phyloP scores from a whole-genome alignment of 2,888 invertebrate genomes.

The Syritta pipiens region DNA sequence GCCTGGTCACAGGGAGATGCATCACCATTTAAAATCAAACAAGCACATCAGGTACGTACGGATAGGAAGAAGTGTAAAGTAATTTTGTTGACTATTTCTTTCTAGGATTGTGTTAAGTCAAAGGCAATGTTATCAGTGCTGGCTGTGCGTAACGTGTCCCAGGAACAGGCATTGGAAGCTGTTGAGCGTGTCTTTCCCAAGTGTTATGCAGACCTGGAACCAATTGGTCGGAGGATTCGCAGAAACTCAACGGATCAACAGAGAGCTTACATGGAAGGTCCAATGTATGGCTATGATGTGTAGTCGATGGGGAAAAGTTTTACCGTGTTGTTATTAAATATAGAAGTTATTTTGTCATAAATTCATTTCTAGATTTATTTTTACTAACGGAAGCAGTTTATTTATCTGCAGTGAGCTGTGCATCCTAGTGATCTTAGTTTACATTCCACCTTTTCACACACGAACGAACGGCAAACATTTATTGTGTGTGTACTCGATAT shows the following conservation, averaged over 20 bases:
- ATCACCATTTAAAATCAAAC: slow-evolving; percentile 85
- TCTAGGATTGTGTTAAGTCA: slow-evolving; percentile 91
- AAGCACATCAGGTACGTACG: slow-evolving; percentile 86
- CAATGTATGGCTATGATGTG: slow-evolving; percentile 88
- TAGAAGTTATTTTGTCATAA: too few relatives aligned
- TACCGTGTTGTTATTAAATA: slow-evolving; percentile 6
- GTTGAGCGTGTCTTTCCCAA: slow-evolving; percentile 93
- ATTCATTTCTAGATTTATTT: too few relatives aligned
- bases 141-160: slow-evolving; percentile 87
- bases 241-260: slow-evolving; percentile 88
- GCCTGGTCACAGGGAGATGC: slow-evolving; percentile 87
- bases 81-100: slow-evolving; percentile 49
- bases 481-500: too few relatives aligned
- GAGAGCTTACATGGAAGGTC: slow-evolving; percentile 87
- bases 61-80: not conserved
- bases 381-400: too few relatives aligned
- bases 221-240: slow-evolving; percentile 89
- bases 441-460: too few relatives aligned
- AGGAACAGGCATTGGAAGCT: slow-evolving; percentile 85
- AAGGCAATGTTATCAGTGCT: slow-evolving; percentile 92
- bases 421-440: too few relatives aligned
- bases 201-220: slow-evolving; percentile 96
- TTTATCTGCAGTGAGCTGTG: too few relatives aligned
- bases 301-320: slow-evolving; percentile 55
- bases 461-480: too few relatives aligned